Evolutionary conservation across 2,797 vertebrate species (phyloP).

Genomic region (Stomatorhinus walkeri): DNA sequence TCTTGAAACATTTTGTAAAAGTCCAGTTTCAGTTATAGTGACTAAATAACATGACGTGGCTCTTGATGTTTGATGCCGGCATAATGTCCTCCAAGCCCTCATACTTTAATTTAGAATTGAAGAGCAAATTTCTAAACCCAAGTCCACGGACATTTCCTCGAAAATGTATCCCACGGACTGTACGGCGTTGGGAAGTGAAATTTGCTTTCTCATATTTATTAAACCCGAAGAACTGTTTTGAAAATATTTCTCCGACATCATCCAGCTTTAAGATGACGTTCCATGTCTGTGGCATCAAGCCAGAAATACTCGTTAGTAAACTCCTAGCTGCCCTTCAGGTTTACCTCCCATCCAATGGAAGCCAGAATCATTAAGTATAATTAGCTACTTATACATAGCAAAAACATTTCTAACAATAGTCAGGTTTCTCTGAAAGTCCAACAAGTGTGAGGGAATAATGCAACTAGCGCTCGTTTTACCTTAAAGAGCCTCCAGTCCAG

Average conservation of each 20-base stretch:
- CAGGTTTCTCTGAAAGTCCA: neutral
- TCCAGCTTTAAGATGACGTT: neutral
- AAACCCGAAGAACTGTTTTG: neutral
- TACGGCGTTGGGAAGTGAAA: neutral
- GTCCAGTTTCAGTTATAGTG: neutral
- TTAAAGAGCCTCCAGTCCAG: neutral
- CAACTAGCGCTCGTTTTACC: neutral
- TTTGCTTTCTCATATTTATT: neutral
- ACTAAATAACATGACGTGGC: neutral
- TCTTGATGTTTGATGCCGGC: neutral
- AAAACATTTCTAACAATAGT: neutral
- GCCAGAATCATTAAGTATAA: neutral
- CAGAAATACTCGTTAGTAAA: neutral
- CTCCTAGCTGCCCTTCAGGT: neutral
- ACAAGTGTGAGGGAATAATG: neutral
- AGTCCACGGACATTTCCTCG: neutral
- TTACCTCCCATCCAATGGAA: neutral
- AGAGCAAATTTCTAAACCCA: neutral
- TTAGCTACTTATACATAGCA: neutral
- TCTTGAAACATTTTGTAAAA: neutral
- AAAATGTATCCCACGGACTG: neutral
- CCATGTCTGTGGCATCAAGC: neutral
- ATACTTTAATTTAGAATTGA: neutral
- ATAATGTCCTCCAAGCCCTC: neutral
- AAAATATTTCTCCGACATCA: neutral